Conservation (phyloP, 2,888 invertebrate species). For the Eudasyphora cyanicolor region DNA sequence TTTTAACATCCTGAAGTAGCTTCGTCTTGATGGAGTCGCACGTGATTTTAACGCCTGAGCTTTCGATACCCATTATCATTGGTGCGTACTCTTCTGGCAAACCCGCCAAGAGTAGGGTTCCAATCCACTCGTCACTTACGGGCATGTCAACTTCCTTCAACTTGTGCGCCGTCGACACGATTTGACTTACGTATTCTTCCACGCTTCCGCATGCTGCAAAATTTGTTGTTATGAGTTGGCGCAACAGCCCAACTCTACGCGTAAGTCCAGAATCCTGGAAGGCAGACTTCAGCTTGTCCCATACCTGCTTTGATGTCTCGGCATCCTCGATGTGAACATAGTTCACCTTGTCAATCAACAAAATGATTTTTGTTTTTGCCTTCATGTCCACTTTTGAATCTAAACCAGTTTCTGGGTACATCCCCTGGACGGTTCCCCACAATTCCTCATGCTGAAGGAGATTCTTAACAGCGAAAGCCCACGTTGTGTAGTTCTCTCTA, state of each 20-base stretch:
- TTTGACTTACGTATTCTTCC: too few relatives aligned
- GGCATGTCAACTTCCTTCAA: neutral
- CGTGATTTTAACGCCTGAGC: constrained; percentile 40
- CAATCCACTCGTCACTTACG: neutral
- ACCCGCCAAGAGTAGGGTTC: neutral
- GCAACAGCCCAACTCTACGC: too few relatives aligned
- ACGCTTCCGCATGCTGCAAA: neutral
- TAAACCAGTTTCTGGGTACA: constrained; percentile 22
- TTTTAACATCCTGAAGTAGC: constrained; percentile 39
- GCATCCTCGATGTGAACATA: too few relatives aligned
- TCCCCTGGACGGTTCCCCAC: constrained; percentile 53
- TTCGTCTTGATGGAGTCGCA: constrained; percentile 53
- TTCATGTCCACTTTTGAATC: constrained; percentile 9
- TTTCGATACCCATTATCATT: constrained; percentile 58
- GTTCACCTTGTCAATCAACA: constrained; percentile 44
- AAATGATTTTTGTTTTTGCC: neutral
- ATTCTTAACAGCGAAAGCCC: constrained; percentile 44
- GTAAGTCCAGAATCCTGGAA: too few relatives aligned
- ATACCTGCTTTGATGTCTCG: constrained; percentile 48
- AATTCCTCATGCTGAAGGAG: too few relatives aligned
- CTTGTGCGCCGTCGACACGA: neutral
- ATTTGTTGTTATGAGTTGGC: neutral
- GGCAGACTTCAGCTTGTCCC: constrained; percentile 48
- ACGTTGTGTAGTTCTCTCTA: constrained; percentile 43
- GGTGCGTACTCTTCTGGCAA: neutral